Conservation (phyloP, 2,888 invertebrate genomes). For the Melipona beecheii region DNA sequence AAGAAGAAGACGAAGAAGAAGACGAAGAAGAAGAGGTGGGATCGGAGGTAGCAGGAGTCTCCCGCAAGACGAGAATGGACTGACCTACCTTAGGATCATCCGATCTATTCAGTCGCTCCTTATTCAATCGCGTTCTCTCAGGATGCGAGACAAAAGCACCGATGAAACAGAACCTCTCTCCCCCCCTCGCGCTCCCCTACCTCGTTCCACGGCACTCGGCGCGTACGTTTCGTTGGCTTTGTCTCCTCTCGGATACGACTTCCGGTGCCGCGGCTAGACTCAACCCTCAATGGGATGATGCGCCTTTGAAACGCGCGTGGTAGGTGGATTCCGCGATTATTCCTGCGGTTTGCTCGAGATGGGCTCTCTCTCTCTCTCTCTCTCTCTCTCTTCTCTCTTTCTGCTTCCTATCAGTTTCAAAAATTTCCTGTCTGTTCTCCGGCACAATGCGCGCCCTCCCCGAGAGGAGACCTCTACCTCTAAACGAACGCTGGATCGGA, state of each 20-base stretch:
- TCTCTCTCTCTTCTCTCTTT: slow-evolving; percentile 33
- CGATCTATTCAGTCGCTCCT: slow-evolving; percentile 81
- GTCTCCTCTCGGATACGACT: slow-evolving; percentile 83
- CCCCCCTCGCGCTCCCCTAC: slow-evolving; percentile 67
- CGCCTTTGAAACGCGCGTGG: slow-evolving; percentile 73
- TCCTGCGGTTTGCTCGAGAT: slow-evolving; percentile 73
- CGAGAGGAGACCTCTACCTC: background rate
- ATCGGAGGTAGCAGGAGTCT: slow-evolving; percentile 70
- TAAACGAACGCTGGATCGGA: slow-evolving; percentile 9
- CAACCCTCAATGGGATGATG: slow-evolving; percentile 82
- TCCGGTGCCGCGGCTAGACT: slow-evolving; percentile 81
- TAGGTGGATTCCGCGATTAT: slow-evolving; percentile 78
- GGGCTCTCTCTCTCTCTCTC: background rate
- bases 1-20: slow-evolving; percentile 48
- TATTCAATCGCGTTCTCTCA: slow-evolving; percentile 81
- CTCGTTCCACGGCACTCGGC: slow-evolving; percentile 61
- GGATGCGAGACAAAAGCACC: slow-evolving; percentile 84
- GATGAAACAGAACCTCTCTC: slow-evolving; percentile 83
- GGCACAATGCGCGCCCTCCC: background rate
- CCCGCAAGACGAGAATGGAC: slow-evolving; percentile 77
- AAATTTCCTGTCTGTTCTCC: slow-evolving; percentile 57
- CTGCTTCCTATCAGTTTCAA: slow-evolving; percentile 69
- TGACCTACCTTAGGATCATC: slow-evolving; percentile 84
- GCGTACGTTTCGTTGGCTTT: slow-evolving; percentile 80
- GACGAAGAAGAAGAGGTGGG: slow-evolving; percentile 65